A percentile compares a stretch with the other conserved stretches of the same genome.
phyloP scores from a whole-genome alignment of 2,797 vertebrate species.

The Sorex maritimensis region DNA sequence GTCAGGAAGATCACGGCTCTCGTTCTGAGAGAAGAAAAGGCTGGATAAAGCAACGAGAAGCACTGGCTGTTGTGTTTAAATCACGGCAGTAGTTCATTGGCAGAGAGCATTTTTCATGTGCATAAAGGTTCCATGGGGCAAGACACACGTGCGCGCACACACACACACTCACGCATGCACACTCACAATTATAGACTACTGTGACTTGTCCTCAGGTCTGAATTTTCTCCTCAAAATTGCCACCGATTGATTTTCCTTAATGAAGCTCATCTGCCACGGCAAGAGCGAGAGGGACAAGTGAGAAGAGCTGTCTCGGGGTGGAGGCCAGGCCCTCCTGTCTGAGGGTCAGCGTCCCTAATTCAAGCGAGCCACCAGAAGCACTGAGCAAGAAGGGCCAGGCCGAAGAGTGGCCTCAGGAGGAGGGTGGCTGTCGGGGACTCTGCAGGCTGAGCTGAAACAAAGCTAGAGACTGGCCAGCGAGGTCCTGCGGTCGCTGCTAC shows the following conservation, averaged over 20 bases:
- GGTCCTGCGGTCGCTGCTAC: too few species aligned
- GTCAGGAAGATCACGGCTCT: conserved; percentile 34
- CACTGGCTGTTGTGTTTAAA: conserved; percentile 43
- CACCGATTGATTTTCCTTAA: neutral
- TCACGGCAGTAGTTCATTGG: neutral
- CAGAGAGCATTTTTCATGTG: too few species aligned
- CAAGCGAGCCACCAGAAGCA: too few species aligned
- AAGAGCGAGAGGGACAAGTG: conserved; percentile 31
- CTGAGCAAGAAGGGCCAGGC: too few species aligned
- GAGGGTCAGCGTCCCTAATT: too few species aligned
- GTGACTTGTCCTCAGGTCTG: conserved; percentile 62
- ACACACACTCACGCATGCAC: too few species aligned
- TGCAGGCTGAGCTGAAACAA: too few species aligned
- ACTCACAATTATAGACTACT: conserved; percentile 5
- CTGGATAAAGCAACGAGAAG: conserved; percentile 48
- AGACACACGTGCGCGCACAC: too few species aligned
- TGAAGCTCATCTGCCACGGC: conserved; percentile 11
- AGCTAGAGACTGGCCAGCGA: too few species aligned
- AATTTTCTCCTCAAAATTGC: conserved; percentile 50
- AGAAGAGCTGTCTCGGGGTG: conserved; percentile 66
- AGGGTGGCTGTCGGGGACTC: too few species aligned
- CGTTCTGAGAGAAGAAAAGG: neutral
- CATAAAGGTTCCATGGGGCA: too few species aligned
- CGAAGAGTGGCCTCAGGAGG: too few species aligned
- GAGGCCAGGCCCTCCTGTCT: conserved; percentile 58